Evolutionary conservation across 2,888 invertebrate species (phyloP).

Genomic region (Dugesia japonica): DNA sequence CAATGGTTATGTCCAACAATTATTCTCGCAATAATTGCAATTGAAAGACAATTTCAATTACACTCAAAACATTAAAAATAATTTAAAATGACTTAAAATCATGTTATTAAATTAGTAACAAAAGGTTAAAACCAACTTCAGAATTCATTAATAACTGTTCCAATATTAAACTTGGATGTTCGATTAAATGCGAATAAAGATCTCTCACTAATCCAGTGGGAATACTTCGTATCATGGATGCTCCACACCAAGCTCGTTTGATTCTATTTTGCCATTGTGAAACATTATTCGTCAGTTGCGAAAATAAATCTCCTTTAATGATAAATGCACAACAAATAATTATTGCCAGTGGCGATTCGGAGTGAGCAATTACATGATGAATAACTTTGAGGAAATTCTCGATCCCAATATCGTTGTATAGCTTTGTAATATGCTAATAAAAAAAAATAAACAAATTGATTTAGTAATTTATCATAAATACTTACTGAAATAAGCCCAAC

Average conservation of each 20-base stretch:
- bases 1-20: too few species aligned
- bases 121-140: not conserved
- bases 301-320: not conserved
- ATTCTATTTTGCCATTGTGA: not conserved
- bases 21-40: too few species aligned
- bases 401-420: not conserved
- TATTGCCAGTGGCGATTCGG: not conserved
- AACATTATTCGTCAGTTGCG: not conserved
- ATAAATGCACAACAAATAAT: not conserved
- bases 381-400: not conserved
- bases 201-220: not conserved
- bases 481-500: not conserved
- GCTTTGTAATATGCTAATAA: not conserved
- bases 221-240: not conserved
- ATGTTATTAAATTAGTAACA: too few species aligned
- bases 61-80: too few species aligned
- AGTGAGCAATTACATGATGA: not conserved
- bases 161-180: not conserved
- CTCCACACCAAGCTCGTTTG: not conserved
- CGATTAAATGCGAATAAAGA: not conserved
- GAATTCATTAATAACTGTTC: slow-evolving; percentile 2
- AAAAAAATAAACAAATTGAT: too few species aligned
- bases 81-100: too few species aligned
- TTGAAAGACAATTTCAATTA: too few species aligned
- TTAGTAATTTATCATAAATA: too few species aligned